Evolutionary conservation across 2,113 vertebrate genomes (phyloP), one percentile per base, ranked within the genome.

Genomic region (Corvus cornix): DNA sequence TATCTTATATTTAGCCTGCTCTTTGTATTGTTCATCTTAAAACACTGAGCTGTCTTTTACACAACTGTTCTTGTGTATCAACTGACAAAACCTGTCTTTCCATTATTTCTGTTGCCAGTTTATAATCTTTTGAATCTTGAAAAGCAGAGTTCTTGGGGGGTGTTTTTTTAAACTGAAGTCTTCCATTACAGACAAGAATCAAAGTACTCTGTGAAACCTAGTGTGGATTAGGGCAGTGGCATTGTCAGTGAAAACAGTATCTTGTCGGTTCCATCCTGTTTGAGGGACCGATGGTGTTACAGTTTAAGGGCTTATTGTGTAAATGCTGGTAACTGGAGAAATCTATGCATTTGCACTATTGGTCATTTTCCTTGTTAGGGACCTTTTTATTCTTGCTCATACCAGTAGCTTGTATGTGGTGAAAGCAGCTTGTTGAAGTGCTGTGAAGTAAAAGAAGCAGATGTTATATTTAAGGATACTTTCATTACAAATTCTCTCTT

Each of bases 21-120:
- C 60, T 90, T 78, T 18, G 13, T 91, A 16, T 92, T 90, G 59
- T 89, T 95, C 80, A 28, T 90, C 73, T 82, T 80, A 84, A 94
- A 94, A 74, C 84, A 62, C 62, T 8, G 27, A 93, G 58, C 90
- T 88, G 72, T 88, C 82, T 87, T 80, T 66, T 72, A 72, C 48
- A 33, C 60, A 67, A 41, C 60, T 52, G 33, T 59, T 93, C 64
- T 46, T 85, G 10, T 0, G 0, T 77, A 41, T 56, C 95, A 96
- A 60, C 90, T 95, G 96, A 93, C 93, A 94, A 93, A 96, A 78
- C 43, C 73, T 84, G 79, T 86, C 92, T 81, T 63, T 70, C 70
- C 90, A 44, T 93, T 93, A 48, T 67, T 93, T 81, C 52, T 89
- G 51, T 74, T 82, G 39, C 69, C 85, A 52, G 64, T 49, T 86